Base-by-base conservation (phyloP, 2,888 invertebrate species). In the Agrypnus murinus region DNA sequence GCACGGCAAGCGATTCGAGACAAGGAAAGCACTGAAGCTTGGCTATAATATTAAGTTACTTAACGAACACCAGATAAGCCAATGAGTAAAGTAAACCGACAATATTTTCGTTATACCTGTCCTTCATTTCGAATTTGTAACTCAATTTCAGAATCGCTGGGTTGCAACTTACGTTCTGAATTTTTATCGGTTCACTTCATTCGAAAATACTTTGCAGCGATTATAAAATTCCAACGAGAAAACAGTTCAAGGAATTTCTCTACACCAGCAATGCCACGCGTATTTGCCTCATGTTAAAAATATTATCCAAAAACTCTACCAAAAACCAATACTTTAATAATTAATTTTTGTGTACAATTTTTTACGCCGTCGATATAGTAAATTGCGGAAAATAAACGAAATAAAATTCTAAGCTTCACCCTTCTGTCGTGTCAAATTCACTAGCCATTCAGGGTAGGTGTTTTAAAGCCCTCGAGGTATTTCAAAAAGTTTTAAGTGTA, bases 21-120 rank as follows among this genome's bases (percentile, higher is more conserved):
- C 65, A 65, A 68, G 64, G 53, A 60, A 72, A 72, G 73, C 78
- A 77, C 73, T 77, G 76, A 76, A 78, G 78, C 80, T 75, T 78
- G 77, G 76, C 76, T 70, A 80, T 81, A 80, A 82, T 83, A 84
- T 84, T 84, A 83, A 83, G 83, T 84, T 84, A 83, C 81, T 82
- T 83, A 84, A 84, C 83, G 83, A 84, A 83, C 81, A 78, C 75
- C 79, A 81, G 80, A 81, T 81, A 80, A 81, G 78, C 79, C 80
- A 81, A 82, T 82, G 82, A 80, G 77, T 81, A 81, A 79, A 81
- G 83, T 80, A 83, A 82, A 83, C 83, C 81, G 79, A 80, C 80
- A 80, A 81, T 81, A 82, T 82, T 82, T 83, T 82, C 82, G 80
- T 81, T 81, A 79, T 79, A 80, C 79, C 79, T 79, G 76, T 69